Percentiles rank a stretch among this genome's conserved stretches.
Evolutionary conservation across 1,140 invertebrate species (phyloP).

Genomic region (Hyposmocoma kahamanoa): DNA sequence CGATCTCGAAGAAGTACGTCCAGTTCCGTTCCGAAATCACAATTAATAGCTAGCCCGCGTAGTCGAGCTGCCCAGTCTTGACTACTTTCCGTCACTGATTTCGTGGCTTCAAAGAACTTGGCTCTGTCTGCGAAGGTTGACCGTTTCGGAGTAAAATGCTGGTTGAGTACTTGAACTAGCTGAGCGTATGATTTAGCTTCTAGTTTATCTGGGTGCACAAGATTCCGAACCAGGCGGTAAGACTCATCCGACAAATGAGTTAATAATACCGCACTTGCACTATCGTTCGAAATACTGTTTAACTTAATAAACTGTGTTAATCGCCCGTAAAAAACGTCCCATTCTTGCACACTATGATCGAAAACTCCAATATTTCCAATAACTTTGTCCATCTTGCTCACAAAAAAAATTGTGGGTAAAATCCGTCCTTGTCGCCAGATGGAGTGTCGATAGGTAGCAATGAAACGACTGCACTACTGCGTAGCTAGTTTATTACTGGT

Average conservation of each 20-base stretch:
- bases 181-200: background rate
- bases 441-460: too few relatives aligned
- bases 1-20: background rate
- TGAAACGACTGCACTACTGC: too few relatives aligned
- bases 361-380: background rate
- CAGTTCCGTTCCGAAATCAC: conserved; percentile 1
- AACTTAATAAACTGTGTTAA: conserved; percentile 1
- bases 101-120: conserved; percentile 3
- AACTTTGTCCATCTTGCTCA: too few relatives aligned
- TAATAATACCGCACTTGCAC: background rate
- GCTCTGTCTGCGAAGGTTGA: conserved; percentile 3
- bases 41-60: background rate
- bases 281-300: background rate
- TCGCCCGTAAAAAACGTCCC: background rate
- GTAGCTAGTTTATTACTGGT: too few relatives aligned
- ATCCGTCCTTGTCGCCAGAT: too few relatives aligned
- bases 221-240: conserved; percentile 5
- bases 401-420: too few relatives aligned
- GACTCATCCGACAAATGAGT: background rate
- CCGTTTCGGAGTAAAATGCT: conserved; percentile 3
- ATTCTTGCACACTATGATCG: conserved; percentile 5
- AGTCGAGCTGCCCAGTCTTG: background rate
- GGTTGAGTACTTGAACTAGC: background rate
- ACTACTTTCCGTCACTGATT: background rate
- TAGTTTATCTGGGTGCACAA: background rate